These are phyloP conservation scores for Apostichopus japonicus DNA, from an alignment of 35 echinoderm and acorn worm genomes.

Conservation along the genomic window DNA sequence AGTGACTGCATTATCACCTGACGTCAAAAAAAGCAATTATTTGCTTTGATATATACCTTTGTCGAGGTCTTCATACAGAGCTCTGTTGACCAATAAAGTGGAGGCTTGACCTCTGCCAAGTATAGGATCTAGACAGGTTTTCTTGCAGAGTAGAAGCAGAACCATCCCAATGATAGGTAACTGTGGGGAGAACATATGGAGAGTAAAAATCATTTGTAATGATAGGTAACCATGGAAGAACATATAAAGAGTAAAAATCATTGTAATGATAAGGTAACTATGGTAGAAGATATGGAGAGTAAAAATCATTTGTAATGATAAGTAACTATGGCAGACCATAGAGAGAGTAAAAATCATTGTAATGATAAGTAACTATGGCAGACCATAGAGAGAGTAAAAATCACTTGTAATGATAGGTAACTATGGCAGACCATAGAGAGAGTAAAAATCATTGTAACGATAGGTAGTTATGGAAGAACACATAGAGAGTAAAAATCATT, in stretches of 20 bases:
- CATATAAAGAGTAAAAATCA: no score
- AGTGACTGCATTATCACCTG: background rate
- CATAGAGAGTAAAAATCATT: background rate
- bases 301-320: background rate
- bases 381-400: background rate
- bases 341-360: no score
- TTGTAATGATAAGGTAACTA: no score
- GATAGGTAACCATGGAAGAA: constrained; percentile 16
- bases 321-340: background rate
- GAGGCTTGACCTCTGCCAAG: constrained; percentile 48
- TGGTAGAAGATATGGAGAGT: background rate
- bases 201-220: background rate
- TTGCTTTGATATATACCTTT: constrained; percentile 22
- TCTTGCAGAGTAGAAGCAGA: constrained; percentile 31
- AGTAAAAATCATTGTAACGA: background rate
- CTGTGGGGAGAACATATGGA: background rate
- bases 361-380: background rate
- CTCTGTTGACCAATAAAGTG: constrained; percentile 11
- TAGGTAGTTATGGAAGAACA: constrained; percentile 32
- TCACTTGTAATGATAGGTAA: constrained; percentile 13
- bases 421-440: background rate
- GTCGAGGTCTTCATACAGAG: constrained; percentile 53
- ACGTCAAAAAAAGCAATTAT: background rate
- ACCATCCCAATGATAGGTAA: constrained; percentile 50
- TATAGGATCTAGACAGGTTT: constrained; percentile 26